Evolutionary conservation across 2,797 vertebrate genomes (phyloP).

Genomic region (Lepidocolaptes lacrymiger): DNA sequence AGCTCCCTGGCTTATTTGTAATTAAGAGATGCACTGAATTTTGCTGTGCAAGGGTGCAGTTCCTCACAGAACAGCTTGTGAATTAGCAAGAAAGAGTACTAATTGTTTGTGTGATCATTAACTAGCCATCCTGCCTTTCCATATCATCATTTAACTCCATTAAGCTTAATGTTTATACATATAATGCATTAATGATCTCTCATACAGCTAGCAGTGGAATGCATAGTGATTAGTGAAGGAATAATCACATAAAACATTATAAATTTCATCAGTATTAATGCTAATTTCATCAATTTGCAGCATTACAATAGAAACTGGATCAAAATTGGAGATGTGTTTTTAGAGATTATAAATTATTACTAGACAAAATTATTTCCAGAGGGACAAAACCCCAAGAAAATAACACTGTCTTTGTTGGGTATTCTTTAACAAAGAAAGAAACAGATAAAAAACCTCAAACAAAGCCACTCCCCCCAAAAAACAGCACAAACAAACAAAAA

Average conservation of each 20-base stretch:
- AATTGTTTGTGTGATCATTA: conserved; percentile 45
- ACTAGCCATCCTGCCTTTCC: conserved; percentile 3
- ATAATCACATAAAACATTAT: conserved; percentile 17
- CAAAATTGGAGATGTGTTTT: neutral
- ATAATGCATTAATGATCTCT: neutral
- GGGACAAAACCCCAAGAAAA: neutral
- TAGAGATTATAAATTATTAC: neutral
- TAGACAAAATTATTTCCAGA: neutral
- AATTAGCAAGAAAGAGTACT: conserved; percentile 26
- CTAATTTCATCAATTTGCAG: neutral
- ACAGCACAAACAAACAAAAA: neutral
- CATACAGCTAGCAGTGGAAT: conserved; percentile 13
- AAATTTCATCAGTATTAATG: conserved; percentile 3
- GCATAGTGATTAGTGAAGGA: conserved; percentile 11
- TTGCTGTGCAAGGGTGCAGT: conserved; percentile 12
- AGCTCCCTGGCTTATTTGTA: conserved; percentile 9
- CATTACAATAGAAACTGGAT: neutral
- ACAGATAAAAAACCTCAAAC: rapidly evolving
- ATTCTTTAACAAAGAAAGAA: neutral
- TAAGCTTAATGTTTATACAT: conserved; percentile 47
- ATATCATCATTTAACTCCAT: conserved; percentile 44
- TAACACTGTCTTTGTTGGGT: neutral
- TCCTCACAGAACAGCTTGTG: conserved; percentile 33
- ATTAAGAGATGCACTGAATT: conserved; percentile 7
- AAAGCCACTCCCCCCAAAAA: neutral